These are phyloP conservation scores for Tor tambroides DNA, from an alignment of 2,113 vertebrate genomes.

Conservation along the genomic window DNA sequence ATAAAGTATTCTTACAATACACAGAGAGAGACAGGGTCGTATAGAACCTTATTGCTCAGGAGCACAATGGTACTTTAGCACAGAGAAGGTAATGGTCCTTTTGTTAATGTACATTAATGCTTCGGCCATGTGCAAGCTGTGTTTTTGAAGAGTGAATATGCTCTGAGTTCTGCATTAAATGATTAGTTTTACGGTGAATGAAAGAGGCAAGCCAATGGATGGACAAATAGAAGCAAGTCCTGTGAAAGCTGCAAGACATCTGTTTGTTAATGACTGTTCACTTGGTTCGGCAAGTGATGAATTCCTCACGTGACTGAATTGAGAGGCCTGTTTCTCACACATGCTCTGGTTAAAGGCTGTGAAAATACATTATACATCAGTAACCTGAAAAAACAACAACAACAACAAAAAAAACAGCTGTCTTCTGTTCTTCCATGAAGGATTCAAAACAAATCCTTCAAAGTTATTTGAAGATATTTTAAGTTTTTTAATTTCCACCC, in stretches of 20 bases:
- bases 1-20: constrained; percentile 9
- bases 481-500: background rate
- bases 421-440: background rate
- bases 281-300: background rate
- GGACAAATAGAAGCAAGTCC: background rate
- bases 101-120: constrained; percentile 42
- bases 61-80: constrained; percentile 28
- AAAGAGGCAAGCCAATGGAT: constrained; percentile 1
- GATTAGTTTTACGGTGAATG: constrained; percentile 9
- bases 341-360: background rate
- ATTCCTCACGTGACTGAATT: background rate
- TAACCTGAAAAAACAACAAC: background rate
- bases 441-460: background rate
- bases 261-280: background rate
- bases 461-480: background rate
- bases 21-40: background rate
- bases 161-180: constrained; percentile 36
- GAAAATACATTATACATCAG: background rate
- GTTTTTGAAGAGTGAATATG: constrained; percentile 34
- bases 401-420: no score
- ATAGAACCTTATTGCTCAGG: constrained; percentile 28
- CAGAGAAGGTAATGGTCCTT: constrained; percentile 25
- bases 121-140: constrained; percentile 15
- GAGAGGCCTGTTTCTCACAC: background rate
- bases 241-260: background rate